phyloP scores from a whole-genome alignment of 1,140 invertebrate genomes.

The Anastrepha obliqua region DNA sequence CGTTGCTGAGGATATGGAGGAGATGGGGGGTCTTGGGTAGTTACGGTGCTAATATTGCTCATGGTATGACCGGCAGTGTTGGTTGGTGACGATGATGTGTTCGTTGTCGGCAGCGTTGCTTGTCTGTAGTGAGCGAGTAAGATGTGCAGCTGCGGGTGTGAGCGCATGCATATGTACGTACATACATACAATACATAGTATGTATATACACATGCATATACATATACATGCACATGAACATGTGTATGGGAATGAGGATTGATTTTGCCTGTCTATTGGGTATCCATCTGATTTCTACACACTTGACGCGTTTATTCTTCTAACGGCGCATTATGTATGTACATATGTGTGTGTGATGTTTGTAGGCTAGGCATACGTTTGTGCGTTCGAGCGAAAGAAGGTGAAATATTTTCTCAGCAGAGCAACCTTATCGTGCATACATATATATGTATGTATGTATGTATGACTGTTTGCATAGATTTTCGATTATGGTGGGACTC shows the following conservation, averaged over 20 bases:
- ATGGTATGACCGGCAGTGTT: neutral
- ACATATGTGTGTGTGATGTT: neutral
- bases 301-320: neutral
- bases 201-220: neutral
- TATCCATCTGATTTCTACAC: neutral
- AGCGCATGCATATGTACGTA: neutral
- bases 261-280: neutral
- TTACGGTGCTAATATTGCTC: slow-evolving; percentile 13
- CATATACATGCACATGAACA: neutral
- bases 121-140: slow-evolving; percentile 8
- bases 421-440: neutral
- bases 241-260: neutral
- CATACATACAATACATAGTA: neutral
- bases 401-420: neutral
- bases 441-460: neutral
- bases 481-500: too few species aligned
- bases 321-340: neutral
- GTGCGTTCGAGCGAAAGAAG: neutral
- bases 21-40: neutral
- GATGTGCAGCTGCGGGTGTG: neutral
- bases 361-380: neutral
- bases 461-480: neutral
- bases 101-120: slow-evolving; percentile 24
- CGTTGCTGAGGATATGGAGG: neutral
- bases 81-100: slow-evolving; percentile 40